Evolutionary conservation across 1,140 invertebrate species (phyloP).

Genomic region (Solenopsis fugax): DNA sequence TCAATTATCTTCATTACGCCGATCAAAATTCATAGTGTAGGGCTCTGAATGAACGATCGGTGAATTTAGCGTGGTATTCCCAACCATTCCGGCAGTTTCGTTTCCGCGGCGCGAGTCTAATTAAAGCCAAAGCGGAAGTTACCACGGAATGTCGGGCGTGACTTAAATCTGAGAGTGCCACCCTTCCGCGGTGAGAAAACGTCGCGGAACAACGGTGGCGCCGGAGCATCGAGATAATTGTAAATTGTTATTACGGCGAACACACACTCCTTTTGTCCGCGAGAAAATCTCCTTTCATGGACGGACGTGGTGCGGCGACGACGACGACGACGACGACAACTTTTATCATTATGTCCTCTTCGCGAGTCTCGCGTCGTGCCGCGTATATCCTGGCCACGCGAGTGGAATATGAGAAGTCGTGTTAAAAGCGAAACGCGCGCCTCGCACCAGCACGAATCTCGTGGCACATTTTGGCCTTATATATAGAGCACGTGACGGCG

Average conservation of each 20-base stretch:
- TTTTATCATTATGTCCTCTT: conserved; percentile 43
- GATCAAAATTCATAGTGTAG: conserved; percentile 14
- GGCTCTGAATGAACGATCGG: neutral
- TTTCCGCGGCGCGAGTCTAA: conserved; percentile 33
- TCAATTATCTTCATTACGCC: neutral
- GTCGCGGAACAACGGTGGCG: neutral
- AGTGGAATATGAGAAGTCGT: conserved; percentile 73
- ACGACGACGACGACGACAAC: neutral
- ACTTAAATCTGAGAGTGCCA: conserved; percentile 32
- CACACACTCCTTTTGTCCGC: conserved; percentile 26
- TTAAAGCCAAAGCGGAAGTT: conserved; percentile 60
- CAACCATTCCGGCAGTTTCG: neutral
- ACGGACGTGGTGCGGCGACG: conserved; percentile 34
- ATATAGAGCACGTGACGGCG: neutral
- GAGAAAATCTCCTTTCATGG: conserved; percentile 47
- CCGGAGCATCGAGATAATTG: conserved; percentile 42
- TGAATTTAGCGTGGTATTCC: conserved; percentile 11
- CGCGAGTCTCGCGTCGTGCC: conserved; percentile 35
- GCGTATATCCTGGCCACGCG: conserved; percentile 75
- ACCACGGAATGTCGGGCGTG: conserved; percentile 46
- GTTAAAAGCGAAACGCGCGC: conserved; percentile 56
- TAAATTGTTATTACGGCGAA: conserved; percentile 62
- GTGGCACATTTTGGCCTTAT: neutral
- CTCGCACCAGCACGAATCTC: conserved; percentile 14
- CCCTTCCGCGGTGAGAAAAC: neutral